Evolutionary conservation across 2,888 invertebrate species (phyloP).

Genomic region (Branchinecta sandiegonensis): DNA sequence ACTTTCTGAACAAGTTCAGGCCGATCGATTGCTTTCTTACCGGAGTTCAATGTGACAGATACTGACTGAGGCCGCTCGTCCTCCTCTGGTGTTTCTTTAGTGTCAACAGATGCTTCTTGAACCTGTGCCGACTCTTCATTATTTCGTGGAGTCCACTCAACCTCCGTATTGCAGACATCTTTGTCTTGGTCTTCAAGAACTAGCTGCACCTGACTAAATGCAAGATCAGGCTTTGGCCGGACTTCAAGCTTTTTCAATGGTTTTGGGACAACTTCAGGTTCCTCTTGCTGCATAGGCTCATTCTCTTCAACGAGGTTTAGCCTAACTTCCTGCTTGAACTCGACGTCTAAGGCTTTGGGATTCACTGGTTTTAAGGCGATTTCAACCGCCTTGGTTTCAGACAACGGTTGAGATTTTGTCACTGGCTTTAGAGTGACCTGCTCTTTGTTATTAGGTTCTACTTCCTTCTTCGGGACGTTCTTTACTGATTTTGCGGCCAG

Average conservation of each 20-base stretch:
- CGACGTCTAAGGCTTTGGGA: no score
- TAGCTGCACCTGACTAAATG: constrained; percentile 18
- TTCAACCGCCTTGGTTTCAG: not conserved
- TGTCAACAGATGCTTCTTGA: no score
- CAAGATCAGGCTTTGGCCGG: constrained; percentile 28
- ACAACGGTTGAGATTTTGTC: not conserved
- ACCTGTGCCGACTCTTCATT: no score
- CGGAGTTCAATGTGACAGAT: no score
- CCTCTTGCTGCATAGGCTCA: not conserved
- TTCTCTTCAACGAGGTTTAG: no score
- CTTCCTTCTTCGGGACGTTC: constrained; percentile 9
- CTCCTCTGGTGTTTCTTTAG: no score
- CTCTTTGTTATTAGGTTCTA: not conserved
- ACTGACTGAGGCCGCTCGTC: no score
- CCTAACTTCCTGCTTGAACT: no score
- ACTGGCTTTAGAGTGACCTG: constrained; percentile 9
- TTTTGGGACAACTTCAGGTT: constrained; percentile 23
- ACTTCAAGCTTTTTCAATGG: constrained; percentile 34
- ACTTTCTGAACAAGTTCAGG: no score
- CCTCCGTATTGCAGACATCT: not conserved
- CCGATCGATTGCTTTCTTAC: no score
- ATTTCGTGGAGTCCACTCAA: no score
- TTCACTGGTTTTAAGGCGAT: no score
- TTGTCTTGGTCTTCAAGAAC: constrained; percentile 27
- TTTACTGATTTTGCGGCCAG: constrained; percentile 8